These are phyloP conservation scores for Empidonax traillii DNA, from an alignment of 2,113 vertebrate species.

Conservation along the genomic window DNA sequence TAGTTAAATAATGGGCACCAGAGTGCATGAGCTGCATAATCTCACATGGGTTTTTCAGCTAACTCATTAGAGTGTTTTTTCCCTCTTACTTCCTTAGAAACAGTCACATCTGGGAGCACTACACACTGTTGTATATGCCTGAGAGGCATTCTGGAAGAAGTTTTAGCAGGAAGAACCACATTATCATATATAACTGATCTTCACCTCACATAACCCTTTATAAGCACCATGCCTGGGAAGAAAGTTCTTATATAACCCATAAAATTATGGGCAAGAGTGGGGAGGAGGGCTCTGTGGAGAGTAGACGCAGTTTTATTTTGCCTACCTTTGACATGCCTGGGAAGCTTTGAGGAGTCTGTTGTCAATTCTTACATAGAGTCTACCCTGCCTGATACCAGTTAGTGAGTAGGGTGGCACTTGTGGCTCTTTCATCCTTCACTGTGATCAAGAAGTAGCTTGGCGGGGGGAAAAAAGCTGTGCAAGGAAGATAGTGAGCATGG, in stretches of 20 bases:
- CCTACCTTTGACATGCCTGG: fast-evolving
- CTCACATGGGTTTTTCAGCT: background rate
- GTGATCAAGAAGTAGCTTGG: background rate
- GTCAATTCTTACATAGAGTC: background rate
- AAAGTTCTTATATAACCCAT: background rate
- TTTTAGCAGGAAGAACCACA: background rate
- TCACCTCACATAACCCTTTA: background rate
- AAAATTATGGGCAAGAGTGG: background rate
- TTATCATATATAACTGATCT: background rate
- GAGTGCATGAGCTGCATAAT: background rate
- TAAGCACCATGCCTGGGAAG: background rate
- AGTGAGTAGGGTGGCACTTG: background rate
- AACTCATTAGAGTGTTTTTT: background rate
- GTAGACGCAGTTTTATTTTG: background rate
- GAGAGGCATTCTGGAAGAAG: background rate
- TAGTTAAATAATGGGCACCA: background rate
- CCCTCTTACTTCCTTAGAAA: background rate
- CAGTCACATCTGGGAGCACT: background rate
- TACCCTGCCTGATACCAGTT: background rate
- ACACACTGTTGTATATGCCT: background rate
- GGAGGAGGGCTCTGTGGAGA: background rate
- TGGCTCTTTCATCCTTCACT: background rate
- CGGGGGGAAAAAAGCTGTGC: background rate
- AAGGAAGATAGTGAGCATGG: background rate
- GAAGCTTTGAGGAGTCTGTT: background rate